Evolutionary conservation across 64 coral and sea anemone genomes (phyloP), one percentile per base, ranked within the genome.

Genomic region (Dendronephthya gigantea): DNA sequence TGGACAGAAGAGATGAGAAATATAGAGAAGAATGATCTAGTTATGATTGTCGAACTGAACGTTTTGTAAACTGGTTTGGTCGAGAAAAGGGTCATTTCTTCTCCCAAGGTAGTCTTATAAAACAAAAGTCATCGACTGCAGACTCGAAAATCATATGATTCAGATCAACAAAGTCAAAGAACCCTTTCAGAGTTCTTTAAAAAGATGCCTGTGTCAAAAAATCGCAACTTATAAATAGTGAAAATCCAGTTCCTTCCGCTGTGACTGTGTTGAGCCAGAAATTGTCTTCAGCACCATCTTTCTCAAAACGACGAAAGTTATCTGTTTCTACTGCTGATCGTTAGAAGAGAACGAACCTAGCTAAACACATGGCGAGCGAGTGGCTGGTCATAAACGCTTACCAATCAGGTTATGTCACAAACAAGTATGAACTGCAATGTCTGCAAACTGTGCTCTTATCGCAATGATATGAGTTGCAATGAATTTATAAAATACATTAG

Each of bases 401-500:
- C 81, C 58, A 91, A 29, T 38, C 16, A 69, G 82, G 82, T 83
- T 49, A 47, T 87, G 90, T 91, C n/a, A n/a, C n/a, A n/a, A 39
- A 72, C 49, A n/a, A 92, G 90, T 84, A 55, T 92, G 87, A 92
- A 84, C 74, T 92, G 90, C 48, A 84, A 86, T 75, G 82, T 92
- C 29, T 92, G 90, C 82, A 92, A 88, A 84, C 23, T 25, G 25
- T 84, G 39, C 68, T 88, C 82, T 48, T 90, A 90, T 90, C 58
- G 92, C 39, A 93, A 82, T 50, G 35, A 87, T 49, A 90, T 39
- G 40, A 92, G 87, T 83, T 87, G 85, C 76, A 90, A 48, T 83
- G 72, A 49, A 50, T 90, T 90, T 68, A 83, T 93, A 52, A 86
- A 70, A 40, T 86, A 86, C 40, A 90, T 93, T 35, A 70, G 84